Percentiles rank a stretch among this genome's conserved stretches.
These are phyloP conservation scores for Heptranchias perlo DNA, from an alignment of 2,113 vertebrate species.

Conservation along the genomic window DNA sequence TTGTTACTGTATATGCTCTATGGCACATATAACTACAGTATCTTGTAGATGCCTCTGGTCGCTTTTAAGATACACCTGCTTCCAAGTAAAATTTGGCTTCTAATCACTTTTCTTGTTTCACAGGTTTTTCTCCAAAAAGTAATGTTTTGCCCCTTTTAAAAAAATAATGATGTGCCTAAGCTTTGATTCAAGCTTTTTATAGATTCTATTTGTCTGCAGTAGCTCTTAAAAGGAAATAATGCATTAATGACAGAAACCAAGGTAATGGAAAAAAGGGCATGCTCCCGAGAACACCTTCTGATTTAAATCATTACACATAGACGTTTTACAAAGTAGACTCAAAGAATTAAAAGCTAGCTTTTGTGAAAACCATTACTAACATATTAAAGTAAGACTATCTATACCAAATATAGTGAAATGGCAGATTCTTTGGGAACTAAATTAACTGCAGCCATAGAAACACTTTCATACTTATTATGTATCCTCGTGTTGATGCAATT, in stretches of 20 bases:
- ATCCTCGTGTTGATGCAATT: constrained; percentile 86
- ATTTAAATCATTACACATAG: constrained; percentile 76
- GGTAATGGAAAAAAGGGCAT: constrained; percentile 81
- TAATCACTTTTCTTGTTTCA: not conserved
- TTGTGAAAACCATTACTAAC: constrained; percentile 75
- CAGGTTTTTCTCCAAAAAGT: not conserved
- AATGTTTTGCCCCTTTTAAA: not conserved
- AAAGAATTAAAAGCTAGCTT: constrained; percentile 78
- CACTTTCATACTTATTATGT: constrained; percentile 81
- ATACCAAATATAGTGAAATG: constrained; percentile 72
- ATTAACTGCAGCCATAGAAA: constrained; percentile 78
- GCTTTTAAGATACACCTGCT: not conserved
- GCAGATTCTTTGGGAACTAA: constrained; percentile 78
- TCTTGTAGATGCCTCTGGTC: no score
- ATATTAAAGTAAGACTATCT: constrained; percentile 75
- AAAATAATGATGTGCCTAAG: constrained; percentile 33
- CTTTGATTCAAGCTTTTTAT: constrained; percentile 68
- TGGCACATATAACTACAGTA: not conserved
- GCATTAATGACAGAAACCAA: constrained; percentile 77
- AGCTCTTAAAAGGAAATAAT: constrained; percentile 79
- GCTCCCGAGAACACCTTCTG: constrained; percentile 73
- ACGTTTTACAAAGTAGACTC: constrained; percentile 63
- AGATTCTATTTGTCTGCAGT: constrained; percentile 61
- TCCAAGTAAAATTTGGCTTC: not conserved
- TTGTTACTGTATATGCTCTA: not conserved